A percentile compares a stretch with the other conserved stretches of the same genome.
These are phyloP conservation scores for Ammodramus savannarum DNA, from an alignment of 2,113 vertebrate genomes.

Conservation along the genomic window DNA sequence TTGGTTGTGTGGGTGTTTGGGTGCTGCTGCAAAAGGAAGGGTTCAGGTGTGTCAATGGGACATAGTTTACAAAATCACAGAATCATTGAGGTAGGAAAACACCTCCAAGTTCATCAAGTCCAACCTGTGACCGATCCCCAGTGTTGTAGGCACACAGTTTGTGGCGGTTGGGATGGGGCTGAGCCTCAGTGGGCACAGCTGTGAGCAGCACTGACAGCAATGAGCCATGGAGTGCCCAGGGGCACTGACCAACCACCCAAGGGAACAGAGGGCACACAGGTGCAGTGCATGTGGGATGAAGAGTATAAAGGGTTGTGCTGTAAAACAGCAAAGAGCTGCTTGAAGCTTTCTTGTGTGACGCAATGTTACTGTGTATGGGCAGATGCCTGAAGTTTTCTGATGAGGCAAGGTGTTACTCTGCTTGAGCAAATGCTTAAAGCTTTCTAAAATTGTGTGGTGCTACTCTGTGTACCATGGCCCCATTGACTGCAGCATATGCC, in stretches of 20 bases:
- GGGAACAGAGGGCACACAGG: neutral
- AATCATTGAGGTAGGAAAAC: neutral
- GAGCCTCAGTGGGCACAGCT: neutral
- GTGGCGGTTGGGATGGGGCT: neutral
- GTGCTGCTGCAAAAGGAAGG: neutral
- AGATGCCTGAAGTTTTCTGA: neutral
- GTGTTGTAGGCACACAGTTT: neutral
- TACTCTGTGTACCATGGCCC: neutral
- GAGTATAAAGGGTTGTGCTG: neutral
- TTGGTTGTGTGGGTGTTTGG: neutral
- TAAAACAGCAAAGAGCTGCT: neutral
- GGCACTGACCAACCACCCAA: neutral
- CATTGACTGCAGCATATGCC: neutral
- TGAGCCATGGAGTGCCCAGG: neutral
- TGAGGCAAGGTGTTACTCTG: neutral
- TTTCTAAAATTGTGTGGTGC: neutral
- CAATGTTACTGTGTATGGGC: neutral
- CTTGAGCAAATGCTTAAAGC: neutral
- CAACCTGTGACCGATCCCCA: fast-evolving
- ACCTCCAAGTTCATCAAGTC: neutral
- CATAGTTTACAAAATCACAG: neutral
- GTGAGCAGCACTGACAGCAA: neutral
- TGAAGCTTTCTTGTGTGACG: neutral
- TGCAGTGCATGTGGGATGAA: neutral
- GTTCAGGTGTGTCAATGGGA: neutral